phyloP scores from a whole-genome alignment of 1,140 invertebrate genomes.

The Drosophila setifemur region DNA sequence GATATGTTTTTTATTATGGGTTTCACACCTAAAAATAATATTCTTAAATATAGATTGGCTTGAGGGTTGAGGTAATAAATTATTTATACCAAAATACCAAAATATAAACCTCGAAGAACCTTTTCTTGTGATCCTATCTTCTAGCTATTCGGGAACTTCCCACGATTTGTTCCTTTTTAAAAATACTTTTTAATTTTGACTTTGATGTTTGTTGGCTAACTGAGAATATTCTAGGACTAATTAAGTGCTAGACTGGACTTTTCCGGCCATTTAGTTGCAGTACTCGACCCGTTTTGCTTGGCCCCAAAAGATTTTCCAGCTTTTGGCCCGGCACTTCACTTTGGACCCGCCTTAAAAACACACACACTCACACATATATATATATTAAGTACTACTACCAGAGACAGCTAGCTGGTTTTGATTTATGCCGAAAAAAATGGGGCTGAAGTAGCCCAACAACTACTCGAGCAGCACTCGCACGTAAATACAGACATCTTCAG shows the following conservation, averaged over 20 bases:
- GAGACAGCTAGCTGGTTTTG: slow-evolving; percentile 39
- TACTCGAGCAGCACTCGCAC: slow-evolving; percentile 5
- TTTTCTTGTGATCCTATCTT: too few species aligned
- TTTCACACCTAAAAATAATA: too few species aligned
- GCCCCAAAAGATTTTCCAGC: slow-evolving; percentile 35
- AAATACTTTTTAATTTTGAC: slow-evolving; percentile 11
- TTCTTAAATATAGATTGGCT: too few species aligned
- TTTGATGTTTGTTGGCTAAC: slow-evolving; percentile 18
- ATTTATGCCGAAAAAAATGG: slow-evolving; percentile 46
- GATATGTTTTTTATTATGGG: too few species aligned
- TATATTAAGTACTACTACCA: slow-evolving; percentile 22
- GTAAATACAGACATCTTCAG: slow-evolving; percentile 22
- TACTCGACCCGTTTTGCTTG: slow-evolving; percentile 18
- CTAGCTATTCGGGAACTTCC: neutral
- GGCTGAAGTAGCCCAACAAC: slow-evolving; percentile 10
- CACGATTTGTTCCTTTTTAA: neutral
- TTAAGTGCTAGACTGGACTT: slow-evolving; percentile 26
- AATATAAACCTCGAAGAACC: too few species aligned
- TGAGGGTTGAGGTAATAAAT: too few species aligned
- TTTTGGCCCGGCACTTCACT: slow-evolving; percentile 12
- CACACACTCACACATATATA: neutral
- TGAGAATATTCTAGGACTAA: slow-evolving; percentile 40
- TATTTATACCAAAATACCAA: too few species aligned
- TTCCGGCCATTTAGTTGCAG: slow-evolving; percentile 2
- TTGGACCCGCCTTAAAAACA: slow-evolving; percentile 25